Evolutionary conservation across 2,113 vertebrate species (phyloP).

Genomic region (Syngnathus typhle): DNA sequence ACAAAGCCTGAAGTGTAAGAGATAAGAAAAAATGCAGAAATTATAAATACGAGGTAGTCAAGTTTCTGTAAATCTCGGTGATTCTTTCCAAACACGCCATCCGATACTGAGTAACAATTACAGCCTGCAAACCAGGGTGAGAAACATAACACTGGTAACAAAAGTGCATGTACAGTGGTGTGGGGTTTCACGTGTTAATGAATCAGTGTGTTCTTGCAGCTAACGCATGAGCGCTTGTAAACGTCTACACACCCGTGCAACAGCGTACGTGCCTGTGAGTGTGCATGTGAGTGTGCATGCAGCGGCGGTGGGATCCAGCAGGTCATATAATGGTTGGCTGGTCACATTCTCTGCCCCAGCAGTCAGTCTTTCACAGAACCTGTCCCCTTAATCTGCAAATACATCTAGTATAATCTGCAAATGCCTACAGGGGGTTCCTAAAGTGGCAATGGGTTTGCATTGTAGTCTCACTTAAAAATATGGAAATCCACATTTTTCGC

Average conservation of each 20-base stretch:
- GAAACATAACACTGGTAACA: slow-evolving; percentile 11
- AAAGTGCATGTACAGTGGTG: background rate
- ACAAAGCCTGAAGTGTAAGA: background rate
- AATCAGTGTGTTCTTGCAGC: slow-evolving; percentile 22
- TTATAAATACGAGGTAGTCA: slow-evolving; percentile 21
- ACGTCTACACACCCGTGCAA: slow-evolving; percentile 19
- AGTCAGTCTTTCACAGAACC: slow-evolving; percentile 40
- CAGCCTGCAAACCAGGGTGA: slow-evolving; percentile 3
- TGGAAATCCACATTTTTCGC: background rate
- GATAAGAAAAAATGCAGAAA: slow-evolving; percentile 22
- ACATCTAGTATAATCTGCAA: slow-evolving; percentile 43
- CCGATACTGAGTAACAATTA: background rate
- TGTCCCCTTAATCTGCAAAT: slow-evolving; percentile 46
- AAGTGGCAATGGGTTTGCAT: background rate
- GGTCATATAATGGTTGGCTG: slow-evolving; percentile 53
- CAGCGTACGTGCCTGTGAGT: slow-evolving; percentile 5
- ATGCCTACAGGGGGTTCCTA: slow-evolving; percentile 18
- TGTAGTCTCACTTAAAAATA: background rate
- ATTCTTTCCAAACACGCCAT: slow-evolving; percentile 10
- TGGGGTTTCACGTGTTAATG: background rate
- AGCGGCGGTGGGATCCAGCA: slow-evolving; percentile 38
- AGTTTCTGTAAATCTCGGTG: slow-evolving; percentile 27
- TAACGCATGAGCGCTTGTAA: slow-evolving; percentile 28
- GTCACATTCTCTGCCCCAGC: slow-evolving; percentile 52
- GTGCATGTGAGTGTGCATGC: slow-evolving; percentile 22